These are phyloP conservation scores for Lampris megalopsis DNA, from an alignment of 2,113 vertebrate genomes.

Conservation along the genomic window DNA sequence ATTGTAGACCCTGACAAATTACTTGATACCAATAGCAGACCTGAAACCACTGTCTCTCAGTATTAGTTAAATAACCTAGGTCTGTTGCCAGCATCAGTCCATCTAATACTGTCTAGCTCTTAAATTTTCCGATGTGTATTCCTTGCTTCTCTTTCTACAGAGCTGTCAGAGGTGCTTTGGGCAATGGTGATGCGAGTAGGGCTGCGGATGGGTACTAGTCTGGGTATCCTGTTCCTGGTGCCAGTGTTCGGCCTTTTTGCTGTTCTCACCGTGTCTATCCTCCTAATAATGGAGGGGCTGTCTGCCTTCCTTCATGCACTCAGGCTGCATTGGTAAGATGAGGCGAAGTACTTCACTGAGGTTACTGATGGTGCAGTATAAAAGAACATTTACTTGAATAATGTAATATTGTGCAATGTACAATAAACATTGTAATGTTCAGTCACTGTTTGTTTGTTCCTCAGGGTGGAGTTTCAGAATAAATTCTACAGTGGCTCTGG, in stretches of 20 bases:
- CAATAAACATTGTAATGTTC: conserved; percentile 6
- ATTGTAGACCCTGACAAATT: not conserved
- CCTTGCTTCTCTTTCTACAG: conserved; percentile 68
- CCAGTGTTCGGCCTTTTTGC: conserved; percentile 89
- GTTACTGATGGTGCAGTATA: not conserved
- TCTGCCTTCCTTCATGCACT: conserved; percentile 97
- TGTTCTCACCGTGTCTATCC: conserved; percentile 91
- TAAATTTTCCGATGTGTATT: not conserved
- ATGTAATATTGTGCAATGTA: not conserved
- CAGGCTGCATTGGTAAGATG: conserved; percentile 92
- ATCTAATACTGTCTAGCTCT: not conserved
- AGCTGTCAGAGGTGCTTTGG: conserved; percentile 96
- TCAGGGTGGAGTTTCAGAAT: conserved; percentile 99
- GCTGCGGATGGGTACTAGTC: conserved; percentile 84
- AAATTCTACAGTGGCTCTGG: conserved; percentile 95
- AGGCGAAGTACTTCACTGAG: not conserved
- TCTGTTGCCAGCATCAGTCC: no score
- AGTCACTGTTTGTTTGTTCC: conserved; percentile 18
- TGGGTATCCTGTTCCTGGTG: conserved; percentile 87
- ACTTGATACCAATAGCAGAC: not conserved
- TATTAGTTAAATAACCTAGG: not conserved
- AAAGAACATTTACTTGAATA: not conserved
- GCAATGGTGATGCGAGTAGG: conserved; percentile 92
- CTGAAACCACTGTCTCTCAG: not conserved
- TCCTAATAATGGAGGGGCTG: conserved; percentile 97